These are phyloP conservation scores for Upupa epops DNA, from an alignment of 2,113 vertebrate genomes.

Conservation along the genomic window DNA sequence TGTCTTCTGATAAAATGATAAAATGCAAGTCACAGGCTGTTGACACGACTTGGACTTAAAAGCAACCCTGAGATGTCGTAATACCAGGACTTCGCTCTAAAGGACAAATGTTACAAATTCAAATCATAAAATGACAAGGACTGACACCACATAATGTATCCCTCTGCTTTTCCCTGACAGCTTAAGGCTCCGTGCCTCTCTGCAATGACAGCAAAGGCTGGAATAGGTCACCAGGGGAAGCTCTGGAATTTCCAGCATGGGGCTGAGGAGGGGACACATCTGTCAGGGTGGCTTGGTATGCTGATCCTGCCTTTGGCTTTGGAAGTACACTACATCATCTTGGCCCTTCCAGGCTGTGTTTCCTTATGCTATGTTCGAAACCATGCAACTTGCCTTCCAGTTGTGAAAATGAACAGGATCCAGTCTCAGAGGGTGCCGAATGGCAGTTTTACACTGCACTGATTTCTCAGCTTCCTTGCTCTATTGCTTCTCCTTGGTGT, in stretches of 20 bases:
- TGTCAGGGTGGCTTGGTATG: not conserved
- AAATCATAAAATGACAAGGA: constrained; percentile 19
- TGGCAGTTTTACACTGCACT: not conserved
- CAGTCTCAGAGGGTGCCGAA: not conserved
- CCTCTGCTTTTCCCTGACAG: not conserved
- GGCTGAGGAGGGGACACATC: not conserved
- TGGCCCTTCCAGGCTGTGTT: not conserved
- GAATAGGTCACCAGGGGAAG: not conserved
- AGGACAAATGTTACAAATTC: constrained; percentile 24
- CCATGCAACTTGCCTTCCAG: not conserved
- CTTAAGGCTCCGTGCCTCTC: constrained; percentile 4
- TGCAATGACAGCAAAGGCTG: not conserved
- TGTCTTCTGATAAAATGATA: not conserved
- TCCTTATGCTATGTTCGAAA: not conserved
- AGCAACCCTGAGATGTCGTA: not conserved
- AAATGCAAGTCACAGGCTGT: not conserved
- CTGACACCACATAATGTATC: not conserved
- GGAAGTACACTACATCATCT: not conserved
- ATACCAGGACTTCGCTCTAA: constrained; percentile 4
- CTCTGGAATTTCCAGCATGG: not conserved
- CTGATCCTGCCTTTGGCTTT: not conserved
- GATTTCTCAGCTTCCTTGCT: not conserved
- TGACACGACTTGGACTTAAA: not conserved
- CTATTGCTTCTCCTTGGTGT: not conserved
- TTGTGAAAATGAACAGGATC: not conserved